Evolutionary conservation across 2,888 invertebrate genomes (phyloP).

Genomic region (Idaea biselata): DNA sequence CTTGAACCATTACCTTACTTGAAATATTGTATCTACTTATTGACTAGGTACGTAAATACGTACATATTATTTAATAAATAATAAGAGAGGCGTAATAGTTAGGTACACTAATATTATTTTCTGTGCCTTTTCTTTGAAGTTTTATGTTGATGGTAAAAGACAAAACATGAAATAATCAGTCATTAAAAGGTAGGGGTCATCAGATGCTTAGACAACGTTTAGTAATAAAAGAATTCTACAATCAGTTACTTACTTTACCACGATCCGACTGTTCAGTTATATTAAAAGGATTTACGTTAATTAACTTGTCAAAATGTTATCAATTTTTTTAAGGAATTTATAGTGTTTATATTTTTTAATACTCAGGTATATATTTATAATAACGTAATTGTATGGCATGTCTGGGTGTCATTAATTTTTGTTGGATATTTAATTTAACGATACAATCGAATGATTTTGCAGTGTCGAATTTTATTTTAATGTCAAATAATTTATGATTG

Average conservation of each 20-base stretch:
- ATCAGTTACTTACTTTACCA: too few relatives aligned
- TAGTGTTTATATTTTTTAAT: background rate
- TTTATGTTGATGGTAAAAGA: too few relatives aligned
- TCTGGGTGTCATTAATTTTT: constrained; percentile 1
- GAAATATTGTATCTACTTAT: background rate
- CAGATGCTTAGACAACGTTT: too few relatives aligned
- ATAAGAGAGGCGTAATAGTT: background rate
- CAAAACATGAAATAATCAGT: too few relatives aligned
- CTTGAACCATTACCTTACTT: too few relatives aligned
- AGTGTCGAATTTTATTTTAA: background rate
- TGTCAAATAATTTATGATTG: background rate
- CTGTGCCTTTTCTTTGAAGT: too few relatives aligned
- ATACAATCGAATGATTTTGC: background rate
- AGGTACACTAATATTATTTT: background rate
- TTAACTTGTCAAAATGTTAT: too few relatives aligned
- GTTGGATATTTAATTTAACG: background rate
- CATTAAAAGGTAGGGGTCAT: too few relatives aligned
- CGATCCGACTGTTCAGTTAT: background rate
- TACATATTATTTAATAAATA: background rate
- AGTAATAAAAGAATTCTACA: too few relatives aligned
- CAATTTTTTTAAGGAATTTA: too few relatives aligned
- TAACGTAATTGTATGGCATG: background rate
- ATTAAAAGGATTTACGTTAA: too few relatives aligned
- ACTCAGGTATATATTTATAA: background rate
- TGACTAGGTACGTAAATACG: too few relatives aligned